A percentile compares a stretch with the other conserved stretches of the same genome.
Conservation (phyloP, 2,888 invertebrate genomes). For the Ethmia dodecea region DNA sequence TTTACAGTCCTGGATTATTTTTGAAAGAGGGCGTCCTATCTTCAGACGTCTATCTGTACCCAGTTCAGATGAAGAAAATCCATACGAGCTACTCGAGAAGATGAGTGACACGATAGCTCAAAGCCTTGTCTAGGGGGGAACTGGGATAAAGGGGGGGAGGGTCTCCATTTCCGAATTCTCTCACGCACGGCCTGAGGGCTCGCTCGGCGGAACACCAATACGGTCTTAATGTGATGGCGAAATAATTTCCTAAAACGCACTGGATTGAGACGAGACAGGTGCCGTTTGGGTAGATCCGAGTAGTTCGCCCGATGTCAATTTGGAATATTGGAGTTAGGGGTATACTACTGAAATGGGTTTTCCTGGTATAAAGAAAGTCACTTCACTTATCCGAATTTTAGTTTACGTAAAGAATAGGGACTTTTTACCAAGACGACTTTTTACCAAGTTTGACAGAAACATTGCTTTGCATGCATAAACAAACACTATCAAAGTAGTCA, state of each 20-base stretch:
- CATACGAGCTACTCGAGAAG: constrained; percentile 23
- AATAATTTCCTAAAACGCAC: constrained; percentile 71
- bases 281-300: constrained; percentile 43
- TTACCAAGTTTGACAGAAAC: no score
- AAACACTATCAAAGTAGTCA: no score
- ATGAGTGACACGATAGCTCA: constrained; percentile 28
- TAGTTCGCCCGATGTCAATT: constrained; percentile 60
- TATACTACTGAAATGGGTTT: no score
- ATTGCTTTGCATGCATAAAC: no score
- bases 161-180: constrained; percentile 43
- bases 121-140: constrained; percentile 26
- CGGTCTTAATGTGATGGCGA: constrained; percentile 60
- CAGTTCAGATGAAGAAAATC: constrained; percentile 18
- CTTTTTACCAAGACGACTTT: no score
- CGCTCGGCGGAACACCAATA: constrained; percentile 64
- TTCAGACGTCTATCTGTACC: no score
- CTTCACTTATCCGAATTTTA: no score
- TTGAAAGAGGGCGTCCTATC: no score
- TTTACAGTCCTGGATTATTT: no score
- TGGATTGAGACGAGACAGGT: constrained; percentile 52
- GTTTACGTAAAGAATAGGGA: background rate
- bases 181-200: constrained; percentile 65
- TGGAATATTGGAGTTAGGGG: constrained; percentile 42
- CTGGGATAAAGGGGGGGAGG: constrained; percentile 26
- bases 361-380: no score